A percentile compares a stretch with the other conserved stretches of the same genome.
Conservation (phyloP, 1,140 invertebrate species). For the Aporrectodea caliginosa region DNA sequence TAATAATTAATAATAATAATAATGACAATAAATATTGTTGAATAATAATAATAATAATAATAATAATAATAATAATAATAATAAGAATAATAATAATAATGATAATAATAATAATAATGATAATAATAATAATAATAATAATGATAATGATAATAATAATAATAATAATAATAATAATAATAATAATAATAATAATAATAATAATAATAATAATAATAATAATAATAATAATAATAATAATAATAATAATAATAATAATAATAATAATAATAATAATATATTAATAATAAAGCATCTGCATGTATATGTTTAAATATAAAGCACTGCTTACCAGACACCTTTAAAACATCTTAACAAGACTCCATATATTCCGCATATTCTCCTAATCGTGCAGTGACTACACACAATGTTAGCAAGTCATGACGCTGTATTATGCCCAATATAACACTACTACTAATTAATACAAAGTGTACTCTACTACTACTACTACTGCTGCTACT, state of each 20-base stretch:
- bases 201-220: not conserved
- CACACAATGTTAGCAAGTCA: too few relatives aligned
- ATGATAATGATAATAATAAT: not conserved
- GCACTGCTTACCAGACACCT: too few relatives aligned
- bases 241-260: constrained; percentile 4
- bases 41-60: not conserved
- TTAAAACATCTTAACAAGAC: too few relatives aligned
- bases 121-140: constrained; percentile 1
- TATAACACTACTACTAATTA: too few relatives aligned
- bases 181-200: constrained; percentile 1
- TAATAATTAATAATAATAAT: constrained; percentile 4
- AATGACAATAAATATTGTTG: not conserved
- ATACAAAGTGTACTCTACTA: too few relatives aligned
- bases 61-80: constrained; percentile 4
- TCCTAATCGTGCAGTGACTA: too few relatives aligned
- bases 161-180: constrained; percentile 4
- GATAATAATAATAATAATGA: constrained; percentile 1
- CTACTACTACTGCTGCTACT: too few relatives aligned
- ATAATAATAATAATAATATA: not conserved
- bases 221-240: constrained; percentile 4
- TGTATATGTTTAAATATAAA: too few relatives aligned
- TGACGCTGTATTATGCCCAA: too few relatives aligned
- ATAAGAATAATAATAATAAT: not conserved
- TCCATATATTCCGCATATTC: too few relatives aligned
- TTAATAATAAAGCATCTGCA: not conserved